Evolutionary conservation across 2,888 invertebrate species (phyloP).

Genomic region (Pristionchus exspectatus): DNA sequence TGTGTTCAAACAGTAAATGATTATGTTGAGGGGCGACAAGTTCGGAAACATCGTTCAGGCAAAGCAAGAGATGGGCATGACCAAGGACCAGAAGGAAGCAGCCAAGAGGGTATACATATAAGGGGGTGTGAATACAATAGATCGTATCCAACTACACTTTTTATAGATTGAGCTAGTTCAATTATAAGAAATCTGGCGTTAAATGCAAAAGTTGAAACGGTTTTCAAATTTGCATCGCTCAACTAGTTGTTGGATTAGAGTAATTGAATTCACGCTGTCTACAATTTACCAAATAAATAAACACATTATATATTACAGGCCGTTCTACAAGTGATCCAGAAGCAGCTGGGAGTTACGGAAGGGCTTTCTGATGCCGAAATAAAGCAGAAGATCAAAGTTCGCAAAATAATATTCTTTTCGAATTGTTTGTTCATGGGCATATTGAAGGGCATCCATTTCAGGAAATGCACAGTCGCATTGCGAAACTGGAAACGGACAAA

Average conservation of each 20-base stretch:
- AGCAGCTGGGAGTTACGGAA: conserved; percentile 61
- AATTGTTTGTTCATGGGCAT: neutral
- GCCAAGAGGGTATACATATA: conserved; percentile 85
- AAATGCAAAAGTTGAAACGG: no score
- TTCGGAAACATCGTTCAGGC: conserved; percentile 89
- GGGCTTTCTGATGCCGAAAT: conserved; percentile 67
- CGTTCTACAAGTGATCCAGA: conserved; percentile 65
- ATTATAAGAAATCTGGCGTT: no score
- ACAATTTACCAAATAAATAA: no score
- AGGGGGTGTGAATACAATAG: no score
- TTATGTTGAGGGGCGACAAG: conserved; percentile 71
- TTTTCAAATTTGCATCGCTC: no score
- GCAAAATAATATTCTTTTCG: neutral
- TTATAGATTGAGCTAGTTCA: no score
- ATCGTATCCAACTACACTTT: no score
- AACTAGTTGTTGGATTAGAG: no score
- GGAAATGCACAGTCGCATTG: conserved; percentile 76
- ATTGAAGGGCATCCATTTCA: conserved; percentile 53
- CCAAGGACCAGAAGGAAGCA: conserved; percentile 98
- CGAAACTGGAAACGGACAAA: conserved; percentile 76
- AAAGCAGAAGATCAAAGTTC: conserved; percentile 70
- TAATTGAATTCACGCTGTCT: no score
- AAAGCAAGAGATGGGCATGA: conserved; percentile 97
- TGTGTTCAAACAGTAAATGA: neutral
- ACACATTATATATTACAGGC: conserved; percentile 50